Evolutionary conservation across 2,888 invertebrate genomes (phyloP).

Genomic region (Dolomedes plantarius): DNA sequence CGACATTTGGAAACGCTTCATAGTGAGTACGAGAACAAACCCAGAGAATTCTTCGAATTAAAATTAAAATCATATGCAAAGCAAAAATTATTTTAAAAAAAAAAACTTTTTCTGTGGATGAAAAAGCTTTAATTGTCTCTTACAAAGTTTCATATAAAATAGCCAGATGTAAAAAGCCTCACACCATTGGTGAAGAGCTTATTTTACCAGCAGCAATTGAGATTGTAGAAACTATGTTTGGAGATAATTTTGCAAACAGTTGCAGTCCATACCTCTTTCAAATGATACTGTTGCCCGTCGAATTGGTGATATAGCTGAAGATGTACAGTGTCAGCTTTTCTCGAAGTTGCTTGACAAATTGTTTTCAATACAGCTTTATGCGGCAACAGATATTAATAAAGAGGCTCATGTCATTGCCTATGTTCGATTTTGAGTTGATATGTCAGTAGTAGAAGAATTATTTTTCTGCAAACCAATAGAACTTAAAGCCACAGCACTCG

Average conservation of each 20-base stretch:
- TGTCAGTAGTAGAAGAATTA: constrained; percentile 33
- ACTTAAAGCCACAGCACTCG: too few relatives aligned
- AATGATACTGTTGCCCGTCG: constrained; percentile 37
- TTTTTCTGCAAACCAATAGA: too few relatives aligned
- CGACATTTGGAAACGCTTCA: too few relatives aligned
- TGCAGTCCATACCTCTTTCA: constrained; percentile 21
- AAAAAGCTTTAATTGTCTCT: constrained; percentile 49
- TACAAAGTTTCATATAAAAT: constrained; percentile 54
- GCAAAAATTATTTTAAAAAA: too few relatives aligned
- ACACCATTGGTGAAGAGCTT: constrained; percentile 30
- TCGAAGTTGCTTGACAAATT: constrained; percentile 49
- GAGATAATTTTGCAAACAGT: constrained; percentile 7
- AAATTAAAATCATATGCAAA: too few relatives aligned
- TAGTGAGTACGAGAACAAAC: too few relatives aligned
- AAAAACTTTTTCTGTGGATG: too few relatives aligned
- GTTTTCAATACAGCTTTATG: constrained; percentile 41
- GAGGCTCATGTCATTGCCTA: constrained; percentile 31
- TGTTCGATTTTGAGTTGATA: constrained; percentile 29
- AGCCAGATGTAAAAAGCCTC: constrained; percentile 52
- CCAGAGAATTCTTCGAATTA: too few relatives aligned
- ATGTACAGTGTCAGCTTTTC: constrained; percentile 51
- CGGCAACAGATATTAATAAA: constrained; percentile 36
- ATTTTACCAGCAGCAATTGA: background rate
- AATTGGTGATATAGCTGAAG: constrained; percentile 49
- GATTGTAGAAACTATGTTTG: constrained; percentile 30